Conservation (phyloP, 2,113 vertebrate genomes). For the Typhlomys cinereus region DNA sequence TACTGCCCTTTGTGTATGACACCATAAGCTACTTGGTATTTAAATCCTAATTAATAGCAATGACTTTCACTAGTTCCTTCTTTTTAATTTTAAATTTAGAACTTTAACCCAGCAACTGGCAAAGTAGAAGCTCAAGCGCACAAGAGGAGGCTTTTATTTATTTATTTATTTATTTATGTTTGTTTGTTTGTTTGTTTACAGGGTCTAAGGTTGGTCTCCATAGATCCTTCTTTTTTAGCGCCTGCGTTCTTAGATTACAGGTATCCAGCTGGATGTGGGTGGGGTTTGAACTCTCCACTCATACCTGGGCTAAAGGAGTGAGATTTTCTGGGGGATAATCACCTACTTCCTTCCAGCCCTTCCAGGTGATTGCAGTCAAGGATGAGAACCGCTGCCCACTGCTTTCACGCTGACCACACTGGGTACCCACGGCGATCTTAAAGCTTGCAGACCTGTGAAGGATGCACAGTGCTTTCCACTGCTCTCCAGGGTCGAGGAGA, state of each 20-base stretch:
- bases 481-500: background rate
- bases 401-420: background rate
- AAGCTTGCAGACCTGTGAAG: background rate
- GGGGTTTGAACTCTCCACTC: background rate
- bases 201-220: no score
- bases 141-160: background rate
- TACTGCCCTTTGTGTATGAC: conserved; percentile 22
- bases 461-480: background rate
- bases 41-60: background rate
- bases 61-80: conserved; percentile 8
- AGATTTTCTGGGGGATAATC: background rate
- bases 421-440: background rate
- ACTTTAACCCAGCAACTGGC: background rate
- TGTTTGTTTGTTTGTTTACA: no score
- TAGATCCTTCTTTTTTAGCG: background rate
- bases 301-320: background rate
- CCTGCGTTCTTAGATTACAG: background rate
- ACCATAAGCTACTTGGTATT: conserved; percentile 9
- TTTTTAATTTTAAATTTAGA: background rate
- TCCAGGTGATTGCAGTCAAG: background rate
- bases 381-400: background rate
- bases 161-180: no score
- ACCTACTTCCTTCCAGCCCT: background rate
- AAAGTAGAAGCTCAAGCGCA: background rate
- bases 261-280: background rate